phyloP scores from a whole-genome alignment of 2,113 vertebrate species.

The Hyperoodon ampullatus region DNA sequence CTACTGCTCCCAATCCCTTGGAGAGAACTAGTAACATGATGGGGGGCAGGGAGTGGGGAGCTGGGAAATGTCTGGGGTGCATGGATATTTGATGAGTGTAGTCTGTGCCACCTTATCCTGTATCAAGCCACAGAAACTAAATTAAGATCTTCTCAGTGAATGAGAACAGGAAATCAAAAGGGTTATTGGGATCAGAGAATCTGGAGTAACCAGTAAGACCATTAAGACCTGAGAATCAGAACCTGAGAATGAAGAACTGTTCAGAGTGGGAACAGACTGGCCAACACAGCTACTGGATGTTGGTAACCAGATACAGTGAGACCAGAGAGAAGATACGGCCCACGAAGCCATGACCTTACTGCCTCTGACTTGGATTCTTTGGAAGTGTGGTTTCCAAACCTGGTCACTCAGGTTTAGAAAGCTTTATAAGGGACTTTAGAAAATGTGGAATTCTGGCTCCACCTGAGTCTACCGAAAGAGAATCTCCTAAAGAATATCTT shows the following conservation, averaged over 20 bases:
- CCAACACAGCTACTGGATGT: not conserved
- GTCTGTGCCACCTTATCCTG: not conserved
- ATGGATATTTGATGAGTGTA: not conserved
- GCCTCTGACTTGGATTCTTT: not conserved
- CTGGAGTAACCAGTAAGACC: not conserved
- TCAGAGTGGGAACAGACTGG: not conserved
- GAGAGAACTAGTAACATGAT: not conserved
- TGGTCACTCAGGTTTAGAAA: not conserved
- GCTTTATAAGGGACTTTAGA: not conserved
- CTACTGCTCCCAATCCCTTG: not conserved
- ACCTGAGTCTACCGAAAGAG: not conserved
- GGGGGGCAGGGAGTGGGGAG: rapidly evolving
- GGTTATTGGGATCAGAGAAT: not conserved
- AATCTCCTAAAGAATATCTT: not conserved
- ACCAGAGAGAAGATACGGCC: not conserved
- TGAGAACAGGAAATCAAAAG: not conserved
- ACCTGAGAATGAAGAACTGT: not conserved
- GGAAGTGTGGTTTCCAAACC: not conserved
- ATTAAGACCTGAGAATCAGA: not conserved
- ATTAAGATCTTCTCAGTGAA: not conserved
- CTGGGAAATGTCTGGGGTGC: not conserved
- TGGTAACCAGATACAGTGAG: not conserved
- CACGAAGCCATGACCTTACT: not conserved
- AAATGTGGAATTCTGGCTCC: not conserved
- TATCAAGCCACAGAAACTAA: not conserved